Evolutionary conservation across 1,140 invertebrate species (phyloP).

Genomic region (Drosophila kepulauana): DNA sequence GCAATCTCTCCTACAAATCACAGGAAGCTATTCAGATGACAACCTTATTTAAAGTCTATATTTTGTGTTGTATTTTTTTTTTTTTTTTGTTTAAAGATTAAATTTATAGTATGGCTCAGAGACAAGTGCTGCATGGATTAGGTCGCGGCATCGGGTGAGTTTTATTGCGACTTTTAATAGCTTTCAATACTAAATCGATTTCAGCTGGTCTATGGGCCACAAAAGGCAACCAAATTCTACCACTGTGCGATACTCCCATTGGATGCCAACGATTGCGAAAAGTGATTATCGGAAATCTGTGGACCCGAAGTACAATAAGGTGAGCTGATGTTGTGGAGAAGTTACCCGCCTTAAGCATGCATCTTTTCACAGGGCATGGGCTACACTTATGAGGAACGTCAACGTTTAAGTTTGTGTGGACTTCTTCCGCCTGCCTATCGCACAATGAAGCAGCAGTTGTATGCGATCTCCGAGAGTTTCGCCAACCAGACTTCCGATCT

Average conservation of each 20-base stretch:
- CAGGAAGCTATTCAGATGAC: no score
- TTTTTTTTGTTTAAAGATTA: neutral
- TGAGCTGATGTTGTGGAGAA: neutral
- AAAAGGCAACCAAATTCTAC: neutral
- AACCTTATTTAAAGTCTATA: no score
- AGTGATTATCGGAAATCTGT: neutral
- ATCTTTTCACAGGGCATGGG: constrained; percentile 31
- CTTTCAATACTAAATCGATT: neutral
- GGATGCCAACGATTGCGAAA: neutral
- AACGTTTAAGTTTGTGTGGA: constrained; percentile 88
- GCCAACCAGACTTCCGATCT: constrained; percentile 91
- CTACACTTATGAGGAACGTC: constrained; percentile 52
- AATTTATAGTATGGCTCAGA: constrained; percentile 2
- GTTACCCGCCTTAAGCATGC: neutral
- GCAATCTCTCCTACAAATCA: no score
- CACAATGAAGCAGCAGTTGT: constrained; percentile 92
- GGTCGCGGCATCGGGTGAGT: constrained; percentile 1
- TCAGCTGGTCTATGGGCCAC: neutral
- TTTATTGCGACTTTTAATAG: neutral
- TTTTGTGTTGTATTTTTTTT: neutral
- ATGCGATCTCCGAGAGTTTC: constrained; percentile 90
- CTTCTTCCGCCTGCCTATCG: constrained; percentile 93
- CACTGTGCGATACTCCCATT: neutral
- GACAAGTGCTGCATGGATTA: neutral
- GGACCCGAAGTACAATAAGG: constrained; percentile 32